Conservation (phyloP, 2,113 vertebrate species). For the Passer montanus region DNA sequence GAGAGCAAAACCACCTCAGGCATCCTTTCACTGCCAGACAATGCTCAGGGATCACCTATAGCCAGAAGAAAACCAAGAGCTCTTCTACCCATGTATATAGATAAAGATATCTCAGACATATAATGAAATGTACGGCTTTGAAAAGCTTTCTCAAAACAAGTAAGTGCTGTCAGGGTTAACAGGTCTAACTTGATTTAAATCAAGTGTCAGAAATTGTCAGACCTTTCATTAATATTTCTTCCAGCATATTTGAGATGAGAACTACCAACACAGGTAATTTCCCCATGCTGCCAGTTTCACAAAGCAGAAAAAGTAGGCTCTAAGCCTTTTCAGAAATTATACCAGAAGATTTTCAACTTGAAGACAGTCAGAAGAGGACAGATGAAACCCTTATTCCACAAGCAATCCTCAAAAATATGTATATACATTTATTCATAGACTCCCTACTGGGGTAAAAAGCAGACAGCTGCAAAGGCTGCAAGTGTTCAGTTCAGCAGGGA, state of each 20-base stretch:
- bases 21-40: background rate
- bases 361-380: background rate
- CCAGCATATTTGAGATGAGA: background rate
- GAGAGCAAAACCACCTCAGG: background rate
- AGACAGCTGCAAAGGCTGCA: constrained; percentile 39
- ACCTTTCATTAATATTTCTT: background rate
- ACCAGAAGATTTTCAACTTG: background rate
- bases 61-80: background rate
- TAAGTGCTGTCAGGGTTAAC: background rate
- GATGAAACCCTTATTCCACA: constrained; percentile 5
- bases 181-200: background rate
- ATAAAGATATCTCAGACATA: background rate
- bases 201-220: background rate
- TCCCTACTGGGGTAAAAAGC: constrained; percentile 43
- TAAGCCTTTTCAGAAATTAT: background rate
- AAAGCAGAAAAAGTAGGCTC: background rate
- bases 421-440: constrained; percentile 60
- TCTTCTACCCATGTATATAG: background rate
- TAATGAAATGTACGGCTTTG: background rate
- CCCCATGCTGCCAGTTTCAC: background rate
- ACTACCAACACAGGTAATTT: background rate
- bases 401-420: background rate
- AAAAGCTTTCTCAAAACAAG: background rate
- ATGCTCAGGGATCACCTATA: background rate
- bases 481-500: constrained; percentile 53